Evolutionary conservation across 2,797 vertebrate species (phyloP).

Genomic region (Scarus forsteni): DNA sequence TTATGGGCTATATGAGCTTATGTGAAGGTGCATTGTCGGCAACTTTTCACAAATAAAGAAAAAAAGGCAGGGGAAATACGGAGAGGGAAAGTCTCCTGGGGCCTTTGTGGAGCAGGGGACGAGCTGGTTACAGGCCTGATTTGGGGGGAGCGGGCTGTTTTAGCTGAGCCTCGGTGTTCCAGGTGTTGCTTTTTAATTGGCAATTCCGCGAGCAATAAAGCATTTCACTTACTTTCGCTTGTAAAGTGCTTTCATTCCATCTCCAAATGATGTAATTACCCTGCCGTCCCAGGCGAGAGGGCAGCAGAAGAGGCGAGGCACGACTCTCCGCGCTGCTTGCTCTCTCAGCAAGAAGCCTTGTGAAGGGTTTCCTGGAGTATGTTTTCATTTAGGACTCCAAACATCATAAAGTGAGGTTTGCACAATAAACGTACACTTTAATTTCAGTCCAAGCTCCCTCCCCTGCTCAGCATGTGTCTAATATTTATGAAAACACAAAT

Average conservation of each 20-base stretch:
- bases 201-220: slow-evolving; percentile 84
- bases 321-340: slow-evolving; percentile 40
- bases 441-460: slow-evolving; percentile 57
- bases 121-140: slow-evolving; percentile 38
- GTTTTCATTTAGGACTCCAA: slow-evolving; percentile 81
- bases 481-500: slow-evolving; percentile 43
- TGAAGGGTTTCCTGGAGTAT: slow-evolving; percentile 66
- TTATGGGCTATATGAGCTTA: slow-evolving; percentile 69
- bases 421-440: slow-evolving; percentile 72
- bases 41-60: slow-evolving; percentile 69
- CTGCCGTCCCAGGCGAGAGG: slow-evolving; percentile 67
- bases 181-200: slow-evolving; percentile 88
- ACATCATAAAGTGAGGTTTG: slow-evolving; percentile 74
- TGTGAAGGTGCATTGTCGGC: slow-evolving; percentile 79
- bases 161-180: slow-evolving; percentile 72
- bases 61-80: slow-evolving; percentile 3
- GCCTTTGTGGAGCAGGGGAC: slow-evolving; percentile 45
- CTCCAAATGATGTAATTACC: slow-evolving; percentile 88
- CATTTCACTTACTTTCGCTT: slow-evolving; percentile 78
- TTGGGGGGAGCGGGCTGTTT: slow-evolving; percentile 44
- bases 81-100: slow-evolving; percentile 78
- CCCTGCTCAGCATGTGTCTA: slow-evolving; percentile 39
- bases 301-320: slow-evolving; percentile 44
- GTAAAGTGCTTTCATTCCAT: slow-evolving; percentile 85
- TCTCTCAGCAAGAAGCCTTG: slow-evolving; percentile 65